Percentiles rank a stretch among this genome's conserved stretches.
phyloP scores from a whole-genome alignment of 2,797 vertebrate genomes.

The Sebastes trivittatus region DNA sequence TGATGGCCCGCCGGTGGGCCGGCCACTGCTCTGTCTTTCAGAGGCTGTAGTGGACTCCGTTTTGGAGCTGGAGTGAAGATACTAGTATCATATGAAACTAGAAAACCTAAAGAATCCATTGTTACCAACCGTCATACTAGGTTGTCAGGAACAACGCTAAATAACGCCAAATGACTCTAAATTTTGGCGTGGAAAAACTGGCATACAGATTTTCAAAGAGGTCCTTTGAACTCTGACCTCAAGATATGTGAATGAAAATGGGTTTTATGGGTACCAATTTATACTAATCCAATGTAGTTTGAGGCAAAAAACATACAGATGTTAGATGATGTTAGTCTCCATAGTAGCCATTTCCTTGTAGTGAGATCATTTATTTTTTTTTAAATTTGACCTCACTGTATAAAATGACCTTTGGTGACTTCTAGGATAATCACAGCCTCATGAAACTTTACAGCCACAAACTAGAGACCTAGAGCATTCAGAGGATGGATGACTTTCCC shows the following conservation, averaged over 20 bases:
- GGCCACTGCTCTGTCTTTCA: not conserved
- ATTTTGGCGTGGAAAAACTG: not conserved
- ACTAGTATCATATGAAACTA: not conserved
- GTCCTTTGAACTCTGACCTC: not conserved
- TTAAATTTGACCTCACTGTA: too few relatives aligned
- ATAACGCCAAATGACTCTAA: not conserved
- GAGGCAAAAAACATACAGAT: not conserved
- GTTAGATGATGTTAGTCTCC: not conserved
- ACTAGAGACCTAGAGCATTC: too few relatives aligned
- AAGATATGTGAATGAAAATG: not conserved
- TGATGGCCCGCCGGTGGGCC: too few relatives aligned
- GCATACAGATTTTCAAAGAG: too few relatives aligned
- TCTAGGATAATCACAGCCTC: too few relatives aligned
- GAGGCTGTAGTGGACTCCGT: too few relatives aligned
- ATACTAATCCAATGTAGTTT: not conserved
- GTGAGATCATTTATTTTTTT: too few relatives aligned
- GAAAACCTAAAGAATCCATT: not conserved
- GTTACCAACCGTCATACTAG: not conserved
- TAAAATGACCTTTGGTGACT: too few relatives aligned
- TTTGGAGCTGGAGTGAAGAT: not conserved
- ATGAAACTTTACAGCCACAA: too few relatives aligned
- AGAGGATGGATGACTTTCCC: too few relatives aligned
- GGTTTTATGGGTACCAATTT: not conserved
- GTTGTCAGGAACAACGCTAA: not conserved
- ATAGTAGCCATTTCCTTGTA: too few relatives aligned